Conservation (phyloP, 2,113 vertebrate species). For the Papio anubis region DNA sequence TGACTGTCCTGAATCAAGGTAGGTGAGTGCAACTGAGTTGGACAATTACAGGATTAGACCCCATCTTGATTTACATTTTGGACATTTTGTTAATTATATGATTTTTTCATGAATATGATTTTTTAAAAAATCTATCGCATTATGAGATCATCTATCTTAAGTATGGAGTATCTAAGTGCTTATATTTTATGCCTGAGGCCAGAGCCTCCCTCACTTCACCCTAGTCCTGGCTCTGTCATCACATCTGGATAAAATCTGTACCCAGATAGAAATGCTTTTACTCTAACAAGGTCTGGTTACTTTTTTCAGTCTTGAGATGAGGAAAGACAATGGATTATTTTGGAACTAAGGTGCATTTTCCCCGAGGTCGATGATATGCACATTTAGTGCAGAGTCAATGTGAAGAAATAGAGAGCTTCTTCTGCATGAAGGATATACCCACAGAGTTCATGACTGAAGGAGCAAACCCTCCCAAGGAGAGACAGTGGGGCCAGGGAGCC, state of each 20-base stretch:
- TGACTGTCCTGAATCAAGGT: too few species aligned
- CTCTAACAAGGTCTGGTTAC: not conserved
- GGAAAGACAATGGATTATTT: not conserved
- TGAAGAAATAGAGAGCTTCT: not conserved
- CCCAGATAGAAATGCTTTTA: too few species aligned
- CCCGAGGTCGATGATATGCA: too few species aligned
- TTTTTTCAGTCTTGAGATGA: not conserved
- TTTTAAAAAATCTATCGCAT: rapidly evolving
- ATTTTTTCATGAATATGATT: too few species aligned
- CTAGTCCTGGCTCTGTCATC: too few species aligned
- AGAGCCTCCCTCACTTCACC: too few species aligned
- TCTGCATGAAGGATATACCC: rapidly evolving
- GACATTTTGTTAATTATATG: not conserved
- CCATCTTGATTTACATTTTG: not conserved
- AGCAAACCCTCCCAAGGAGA: not conserved
- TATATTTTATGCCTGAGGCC: too few species aligned
- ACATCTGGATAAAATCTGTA: too few species aligned
- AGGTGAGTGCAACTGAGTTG: not conserved
- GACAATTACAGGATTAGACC: not conserved
- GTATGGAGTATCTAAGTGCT: too few species aligned
- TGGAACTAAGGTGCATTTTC: not conserved
- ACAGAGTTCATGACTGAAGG: too few species aligned
- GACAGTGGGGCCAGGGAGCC: rapidly evolving
- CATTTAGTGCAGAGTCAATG: not conserved
- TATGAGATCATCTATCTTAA: too few species aligned